Percentiles rank a stretch among this genome's conserved stretches.
Conservation (phyloP, 2,888 invertebrate species). For the Taphrorychus bicolor region DNA sequence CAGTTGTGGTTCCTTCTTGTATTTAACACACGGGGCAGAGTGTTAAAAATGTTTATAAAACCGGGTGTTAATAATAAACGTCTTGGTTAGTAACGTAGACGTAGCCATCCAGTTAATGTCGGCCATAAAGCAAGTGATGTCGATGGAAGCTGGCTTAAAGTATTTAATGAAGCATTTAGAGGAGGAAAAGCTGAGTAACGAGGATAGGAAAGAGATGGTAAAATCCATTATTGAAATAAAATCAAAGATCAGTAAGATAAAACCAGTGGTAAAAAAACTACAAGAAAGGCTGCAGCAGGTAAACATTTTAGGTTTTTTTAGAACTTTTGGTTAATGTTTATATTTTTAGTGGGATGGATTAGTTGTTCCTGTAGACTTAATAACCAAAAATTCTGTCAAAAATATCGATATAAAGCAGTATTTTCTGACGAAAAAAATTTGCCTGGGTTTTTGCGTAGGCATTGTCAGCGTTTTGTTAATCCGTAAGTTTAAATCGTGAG, state of each 20-base stretch:
- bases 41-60: too few relatives aligned
- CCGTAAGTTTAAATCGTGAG: conserved; percentile 2
- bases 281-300: conserved; percentile 8
- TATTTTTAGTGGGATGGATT: conserved; percentile 60
- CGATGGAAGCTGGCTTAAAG: conserved; percentile 65
- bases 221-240: conserved; percentile 16
- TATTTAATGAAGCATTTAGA: conserved; percentile 62
- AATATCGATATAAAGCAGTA: neutral
- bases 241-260: conserved; percentile 8
- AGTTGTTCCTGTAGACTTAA: conserved; percentile 63
- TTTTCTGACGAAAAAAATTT: conserved; percentile 46
- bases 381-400: conserved; percentile 51
- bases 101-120: conserved; percentile 64
- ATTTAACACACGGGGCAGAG: too few relatives aligned
- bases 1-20: too few relatives aligned
- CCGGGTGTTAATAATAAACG: too few relatives aligned
- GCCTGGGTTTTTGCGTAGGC: conserved; percentile 37
- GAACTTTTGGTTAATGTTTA: conserved; percentile 43
- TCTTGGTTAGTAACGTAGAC: conserved; percentile 63
- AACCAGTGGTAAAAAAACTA: conserved; percentile 14
- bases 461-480: conserved; percentile 23
- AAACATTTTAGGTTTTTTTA: neutral
- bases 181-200: conserved; percentile 43
- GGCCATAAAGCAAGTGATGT: conserved; percentile 65
- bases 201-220: conserved; percentile 34